Conservation (phyloP, 1,140 invertebrate species). For the Sinonovacula constricta region DNA sequence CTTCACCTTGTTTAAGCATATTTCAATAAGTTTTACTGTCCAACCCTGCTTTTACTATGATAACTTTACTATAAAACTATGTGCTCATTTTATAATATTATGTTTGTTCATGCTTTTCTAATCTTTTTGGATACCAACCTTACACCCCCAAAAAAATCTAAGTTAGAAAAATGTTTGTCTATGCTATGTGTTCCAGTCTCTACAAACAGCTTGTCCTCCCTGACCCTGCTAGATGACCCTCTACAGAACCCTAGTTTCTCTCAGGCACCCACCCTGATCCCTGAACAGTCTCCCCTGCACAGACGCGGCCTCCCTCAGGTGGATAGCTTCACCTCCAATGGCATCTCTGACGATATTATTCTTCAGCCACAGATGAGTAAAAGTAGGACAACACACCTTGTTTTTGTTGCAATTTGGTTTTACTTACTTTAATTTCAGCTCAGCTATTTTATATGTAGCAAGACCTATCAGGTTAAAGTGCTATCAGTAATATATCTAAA, state of each 20-base stretch:
- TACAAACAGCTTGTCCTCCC: constrained; percentile 64
- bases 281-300: constrained; percentile 39
- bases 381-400: constrained; percentile 59
- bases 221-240: constrained; percentile 64
- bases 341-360: constrained; percentile 80
- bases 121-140: too few species aligned
- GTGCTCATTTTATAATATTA: too few species aligned
- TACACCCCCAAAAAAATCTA: too few species aligned
- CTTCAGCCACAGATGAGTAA: constrained; percentile 80
- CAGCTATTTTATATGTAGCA: neutral
- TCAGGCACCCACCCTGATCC: constrained; percentile 3
- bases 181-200: constrained; percentile 63
- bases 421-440: neutral
- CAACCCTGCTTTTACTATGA: too few species aligned
- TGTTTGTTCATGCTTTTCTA: too few species aligned
- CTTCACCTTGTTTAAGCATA: too few species aligned
- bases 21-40: too few species aligned
- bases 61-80: too few species aligned
- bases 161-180: too few species aligned
- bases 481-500: neutral
- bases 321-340: constrained; percentile 53
- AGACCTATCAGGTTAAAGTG: too few species aligned
- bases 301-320: constrained; percentile 11
- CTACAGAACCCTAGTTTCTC: constrained; percentile 4
- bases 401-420: neutral